Evolutionary conservation across 2,797 vertebrate genomes (phyloP), one percentile per base, ranked within the genome.

Genomic region (Antennarius maculatus): DNA sequence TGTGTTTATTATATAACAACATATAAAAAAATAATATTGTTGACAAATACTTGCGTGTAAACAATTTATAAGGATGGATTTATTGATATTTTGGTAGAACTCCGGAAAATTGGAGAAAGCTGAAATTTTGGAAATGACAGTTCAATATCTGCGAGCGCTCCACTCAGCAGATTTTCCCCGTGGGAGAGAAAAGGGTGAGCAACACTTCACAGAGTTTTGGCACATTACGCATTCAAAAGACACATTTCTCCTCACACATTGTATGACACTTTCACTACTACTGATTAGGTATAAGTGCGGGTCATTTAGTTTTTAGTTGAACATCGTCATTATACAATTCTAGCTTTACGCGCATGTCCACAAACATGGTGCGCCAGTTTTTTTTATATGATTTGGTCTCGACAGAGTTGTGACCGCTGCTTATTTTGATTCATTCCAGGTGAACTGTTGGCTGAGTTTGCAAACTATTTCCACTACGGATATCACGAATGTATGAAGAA

Each of bases 401-500:
- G 1, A 12, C 59, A 18, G 45, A 1, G 15, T 28, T 66, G 17
- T 77, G 63, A 87, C 41, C 6, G 31, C 13, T 13, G 15, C 5
- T 74, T n/a, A 0, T 9, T 68, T 31, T 82, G 3, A 3, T 48
- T 73, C 9, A 6, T 82, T 82, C 31, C 85, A 94, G 95, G 95
- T 84, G 97, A 99, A 75, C 91, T 99, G 34, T 89, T 98, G 50
- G 94, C 95, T 16, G 97, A 99, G 86, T 99, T 99, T 73, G 96
- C 97, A n/a, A 98, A 97, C 90, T 99, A 99, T 71, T 99, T 98
- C 81, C 97, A 98, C 89, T 98, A 97, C 11, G 97, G 97, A 76
- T 99, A 99, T 86, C 97, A 97, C 66, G 96, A 99, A 82, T 99
- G 97, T 74, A 98, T 99, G 97, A 98, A 97, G 90, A 99, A 99